Evolutionary conservation across 2,113 vertebrate species (phyloP), one percentile per base, ranked within the genome.

Genomic region (Tachycineta bicolor): DNA sequence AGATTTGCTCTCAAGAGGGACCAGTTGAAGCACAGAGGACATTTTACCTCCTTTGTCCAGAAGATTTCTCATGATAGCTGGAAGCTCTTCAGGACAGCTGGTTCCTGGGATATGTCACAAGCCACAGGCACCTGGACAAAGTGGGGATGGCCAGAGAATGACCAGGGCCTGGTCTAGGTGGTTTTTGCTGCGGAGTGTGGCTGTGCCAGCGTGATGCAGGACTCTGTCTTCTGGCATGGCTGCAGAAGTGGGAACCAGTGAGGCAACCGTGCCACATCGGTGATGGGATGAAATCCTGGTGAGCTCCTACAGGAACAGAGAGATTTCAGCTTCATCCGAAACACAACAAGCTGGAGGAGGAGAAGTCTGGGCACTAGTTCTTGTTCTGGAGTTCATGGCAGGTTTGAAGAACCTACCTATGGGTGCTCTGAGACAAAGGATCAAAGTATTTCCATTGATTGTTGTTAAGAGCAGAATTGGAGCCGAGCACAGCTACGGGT

Each of bases 111-210:
- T 73, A 31, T n/a, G 65, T 49, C 50, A 33, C 12, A 50, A 53
- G 46, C 59, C 5, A 2, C 1, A 8, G 33, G 25, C 4, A 5
- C 1, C 10, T 39, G 34, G 44, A 5, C 0, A 1, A 19, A 43
- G 18, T 43, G 33, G 25, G 34, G 21, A 23, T 81, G 83, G 22
- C 7, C 69, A 47, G 73, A 43, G 82, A 14, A 17, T 1, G 4
- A 15, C 0, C 1, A 41, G n/a, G 12, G 24, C 12, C 43, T 44
- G 23, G 7, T 29, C 39, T 14, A 1, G 11, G 47, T 4, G 1
- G 2, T 82, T 20, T 16, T 56, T 71, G 44, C 62, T 83, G 52
- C 6, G 4, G 12, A 37, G 34, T 6, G 34, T 41, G 74, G 22
- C n/a, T 25, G 3, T 0, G 2, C 12, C 62, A 39, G 34, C 20